Conservation (phyloP, 2,888 invertebrate species). For the Archips crataeganus region DNA sequence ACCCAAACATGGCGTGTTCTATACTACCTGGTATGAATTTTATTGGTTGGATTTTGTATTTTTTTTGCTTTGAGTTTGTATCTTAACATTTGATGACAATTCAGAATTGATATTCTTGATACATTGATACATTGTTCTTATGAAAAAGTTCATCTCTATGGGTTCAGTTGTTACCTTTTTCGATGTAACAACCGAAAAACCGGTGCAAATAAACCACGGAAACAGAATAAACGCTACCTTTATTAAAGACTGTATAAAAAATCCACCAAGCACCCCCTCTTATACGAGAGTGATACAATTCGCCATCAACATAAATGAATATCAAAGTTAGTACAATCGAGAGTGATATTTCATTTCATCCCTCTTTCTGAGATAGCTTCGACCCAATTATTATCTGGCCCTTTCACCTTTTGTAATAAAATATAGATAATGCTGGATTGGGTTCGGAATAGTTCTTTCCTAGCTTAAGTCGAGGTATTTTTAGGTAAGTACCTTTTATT, state of each 20-base stretch:
- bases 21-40: background rate
- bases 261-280: background rate
- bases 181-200: too few relatives aligned
- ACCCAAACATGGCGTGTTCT: background rate
- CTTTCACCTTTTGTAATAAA: constrained; percentile 19
- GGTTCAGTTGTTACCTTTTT: background rate
- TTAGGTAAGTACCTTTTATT: constrained; percentile 1
- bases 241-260: background rate
- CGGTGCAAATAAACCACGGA: background rate
- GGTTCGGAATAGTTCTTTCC: background rate
- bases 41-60: background rate
- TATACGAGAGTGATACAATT: constrained; percentile 23
- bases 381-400: constrained; percentile 30
- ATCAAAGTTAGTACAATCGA: constrained; percentile 10
- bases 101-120: background rate
- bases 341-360: constrained; percentile 30
- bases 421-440: background rate
- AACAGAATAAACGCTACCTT: background rate
- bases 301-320: constrained; percentile 35
- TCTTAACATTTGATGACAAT: background rate
- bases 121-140: background rate
- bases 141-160: background rate
- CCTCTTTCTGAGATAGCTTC: constrained; percentile 9
- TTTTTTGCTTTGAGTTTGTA: background rate
- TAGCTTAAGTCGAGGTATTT: background rate